Percentiles rank a stretch among this genome's conserved stretches.
Evolutionary conservation across 2,797 vertebrate species (phyloP).

Genomic region (Intellagama lesueurii): DNA sequence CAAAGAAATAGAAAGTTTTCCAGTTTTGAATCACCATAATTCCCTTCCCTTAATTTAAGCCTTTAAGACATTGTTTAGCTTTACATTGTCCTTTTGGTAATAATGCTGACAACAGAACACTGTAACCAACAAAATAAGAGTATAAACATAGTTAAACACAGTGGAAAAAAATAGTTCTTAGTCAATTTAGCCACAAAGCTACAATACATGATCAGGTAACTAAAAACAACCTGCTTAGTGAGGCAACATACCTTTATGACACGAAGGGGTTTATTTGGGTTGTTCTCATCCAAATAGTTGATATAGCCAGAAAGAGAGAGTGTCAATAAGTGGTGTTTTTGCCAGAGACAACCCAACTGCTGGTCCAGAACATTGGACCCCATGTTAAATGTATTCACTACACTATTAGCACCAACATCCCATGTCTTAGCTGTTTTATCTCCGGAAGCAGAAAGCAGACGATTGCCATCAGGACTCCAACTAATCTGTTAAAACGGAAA

Average conservation of each 20-base stretch:
- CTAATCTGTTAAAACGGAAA: slow-evolving; percentile 75
- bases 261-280: slow-evolving; percentile 89
- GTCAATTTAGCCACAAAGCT: not conserved
- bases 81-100: not conserved
- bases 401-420: slow-evolving; percentile 86
- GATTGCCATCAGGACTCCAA: slow-evolving; percentile 92
- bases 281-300: slow-evolving; percentile 97
- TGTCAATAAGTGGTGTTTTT: slow-evolving; percentile 90
- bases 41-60: not conserved
- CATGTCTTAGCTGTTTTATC: slow-evolving; percentile 97
- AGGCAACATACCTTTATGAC: slow-evolving; percentile 86
- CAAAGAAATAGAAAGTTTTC: not conserved
- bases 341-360: slow-evolving; percentile 98
- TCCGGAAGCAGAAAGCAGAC: slow-evolving; percentile 94
- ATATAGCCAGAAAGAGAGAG: slow-evolving; percentile 95
- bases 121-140: not conserved
- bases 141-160: not conserved
- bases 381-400: slow-evolving; percentile 91
- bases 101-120: not conserved
- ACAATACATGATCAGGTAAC: not conserved
- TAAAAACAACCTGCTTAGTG: not conserved
- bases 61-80: not conserved
- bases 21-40: not conserved
- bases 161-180: not conserved
- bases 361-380: slow-evolving; percentile 90